Conservation (phyloP, 1,140 invertebrate genomes). For the Phthorimaea operculella region DNA sequence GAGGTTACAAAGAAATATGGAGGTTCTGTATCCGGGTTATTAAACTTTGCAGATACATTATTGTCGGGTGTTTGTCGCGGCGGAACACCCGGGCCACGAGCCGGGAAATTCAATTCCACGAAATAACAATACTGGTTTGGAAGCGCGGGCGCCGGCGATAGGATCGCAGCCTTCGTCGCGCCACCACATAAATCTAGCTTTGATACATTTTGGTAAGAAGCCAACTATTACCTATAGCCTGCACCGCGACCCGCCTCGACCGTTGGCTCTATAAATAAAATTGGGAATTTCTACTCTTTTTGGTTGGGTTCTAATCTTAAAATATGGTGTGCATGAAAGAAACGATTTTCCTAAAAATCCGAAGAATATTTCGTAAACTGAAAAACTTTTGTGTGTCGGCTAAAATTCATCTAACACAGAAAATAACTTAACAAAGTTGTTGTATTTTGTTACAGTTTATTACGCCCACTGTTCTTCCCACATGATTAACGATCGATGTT, state of each 20-base stretch:
- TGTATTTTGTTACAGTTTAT: not conserved
- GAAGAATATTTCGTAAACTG: too few species aligned
- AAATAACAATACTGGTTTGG: slow-evolving; percentile 31
- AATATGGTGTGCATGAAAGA: too few species aligned
- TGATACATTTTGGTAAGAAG: slow-evolving; percentile 63
- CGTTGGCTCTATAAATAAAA: slow-evolving; percentile 23
- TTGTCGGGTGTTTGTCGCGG: slow-evolving; percentile 23
- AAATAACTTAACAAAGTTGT: too few species aligned
- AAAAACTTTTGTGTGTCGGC: too few species aligned
- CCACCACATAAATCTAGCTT: slow-evolving; percentile 61
- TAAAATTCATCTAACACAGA: too few species aligned
- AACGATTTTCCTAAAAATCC: too few species aligned
- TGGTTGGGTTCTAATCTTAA: too few species aligned
- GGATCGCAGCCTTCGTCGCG: slow-evolving; percentile 52
- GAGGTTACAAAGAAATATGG: not conserved
- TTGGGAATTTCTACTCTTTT: slow-evolving; percentile 5
- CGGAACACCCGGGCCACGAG: slow-evolving; percentile 18
- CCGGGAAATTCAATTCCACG: slow-evolving; percentile 39
- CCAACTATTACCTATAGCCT: slow-evolving; percentile 33
- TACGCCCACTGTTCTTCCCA: not conserved
- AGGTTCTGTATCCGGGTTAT: slow-evolving; percentile 9
- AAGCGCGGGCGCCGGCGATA: slow-evolving; percentile 37
- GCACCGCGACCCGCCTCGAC: slow-evolving; percentile 19
- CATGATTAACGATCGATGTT: too few species aligned
- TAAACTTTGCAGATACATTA: slow-evolving; percentile 18